These are phyloP conservation scores for Theretra japonica DNA, from an alignment of 2,888 invertebrate genomes.

Conservation along the genomic window DNA sequence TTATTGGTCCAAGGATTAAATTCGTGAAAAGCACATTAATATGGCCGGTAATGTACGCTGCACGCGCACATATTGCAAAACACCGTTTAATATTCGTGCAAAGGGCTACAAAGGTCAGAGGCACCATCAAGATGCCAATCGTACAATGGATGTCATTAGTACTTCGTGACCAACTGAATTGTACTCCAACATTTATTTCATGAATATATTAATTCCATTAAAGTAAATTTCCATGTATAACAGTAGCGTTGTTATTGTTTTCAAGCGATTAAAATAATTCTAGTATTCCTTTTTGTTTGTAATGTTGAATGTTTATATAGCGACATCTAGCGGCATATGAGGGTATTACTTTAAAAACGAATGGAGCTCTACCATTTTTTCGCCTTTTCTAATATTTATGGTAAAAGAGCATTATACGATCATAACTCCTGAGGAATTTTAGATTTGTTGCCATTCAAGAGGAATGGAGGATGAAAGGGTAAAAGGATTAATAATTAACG, in stretches of 20 bases:
- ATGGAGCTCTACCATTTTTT: no score
- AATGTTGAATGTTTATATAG: no score
- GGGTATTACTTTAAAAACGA: no score
- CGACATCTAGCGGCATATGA: no score
- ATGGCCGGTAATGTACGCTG: neutral
- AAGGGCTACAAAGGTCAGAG: constrained; percentile 3
- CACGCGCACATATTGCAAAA: neutral
- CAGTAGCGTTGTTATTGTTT: neutral
- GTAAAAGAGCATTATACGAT: no score
- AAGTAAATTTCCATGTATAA: neutral
- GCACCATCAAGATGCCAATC: neutral
- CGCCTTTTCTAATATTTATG: no score
- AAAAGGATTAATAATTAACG: no score
- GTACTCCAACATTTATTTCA: neutral
- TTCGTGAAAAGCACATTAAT: neutral
- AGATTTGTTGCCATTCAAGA: no score
- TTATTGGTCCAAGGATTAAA: no score
- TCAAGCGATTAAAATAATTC: neutral
- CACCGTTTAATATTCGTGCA: neutral
- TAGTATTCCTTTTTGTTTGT: no score
- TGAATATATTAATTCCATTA: constrained; percentile 2
- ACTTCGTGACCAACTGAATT: constrained; percentile 12
- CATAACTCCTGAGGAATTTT: no score
- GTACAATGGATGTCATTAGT: constrained; percentile 13
- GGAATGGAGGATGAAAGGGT: no score